Percentiles rank a stretch among this genome's conserved stretches.
phyloP scores from a whole-genome alignment of 2,113 vertebrate genomes.

The Trematomus loennbergii region DNA sequence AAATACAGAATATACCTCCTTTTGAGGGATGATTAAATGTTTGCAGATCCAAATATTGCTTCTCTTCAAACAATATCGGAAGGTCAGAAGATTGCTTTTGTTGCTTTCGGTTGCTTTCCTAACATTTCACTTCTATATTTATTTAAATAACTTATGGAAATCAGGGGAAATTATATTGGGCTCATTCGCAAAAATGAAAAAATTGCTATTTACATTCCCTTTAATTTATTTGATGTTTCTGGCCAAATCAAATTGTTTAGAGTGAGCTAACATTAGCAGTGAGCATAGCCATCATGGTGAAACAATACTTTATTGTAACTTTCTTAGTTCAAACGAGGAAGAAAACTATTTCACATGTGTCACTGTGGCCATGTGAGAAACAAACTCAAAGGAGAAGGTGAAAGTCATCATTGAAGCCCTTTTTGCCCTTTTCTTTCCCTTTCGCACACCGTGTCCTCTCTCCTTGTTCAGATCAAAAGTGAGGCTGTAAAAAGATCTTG shows the following conservation, averaged over 20 bases:
- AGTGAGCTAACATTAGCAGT: neutral
- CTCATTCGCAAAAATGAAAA: too few species aligned
- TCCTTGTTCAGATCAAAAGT: conserved; percentile 33
- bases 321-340: neutral
- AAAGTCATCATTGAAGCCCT: conserved; percentile 37
- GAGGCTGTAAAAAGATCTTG: conserved; percentile 35
- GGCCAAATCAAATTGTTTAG: neutral
- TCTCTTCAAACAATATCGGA: neutral
- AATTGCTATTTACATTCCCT: neutral
- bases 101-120: neutral
- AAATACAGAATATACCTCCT: neutral
- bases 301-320: neutral
- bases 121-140: too few species aligned
- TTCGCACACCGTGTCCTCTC: neutral
- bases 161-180: too few species aligned
- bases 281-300: neutral
- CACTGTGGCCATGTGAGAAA: neutral
- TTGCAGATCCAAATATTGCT: neutral
- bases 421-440: neutral
- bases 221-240: neutral
- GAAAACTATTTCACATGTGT: neutral
- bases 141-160: too few species aligned
- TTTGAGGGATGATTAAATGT: neutral
- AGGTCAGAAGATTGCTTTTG: neutral
- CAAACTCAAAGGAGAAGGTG: conserved; percentile 26